Evolutionary conservation across 2,797 vertebrate genomes (phyloP), one percentile per base, ranked within the genome.

Genomic region (Salmo trutta): DNA sequence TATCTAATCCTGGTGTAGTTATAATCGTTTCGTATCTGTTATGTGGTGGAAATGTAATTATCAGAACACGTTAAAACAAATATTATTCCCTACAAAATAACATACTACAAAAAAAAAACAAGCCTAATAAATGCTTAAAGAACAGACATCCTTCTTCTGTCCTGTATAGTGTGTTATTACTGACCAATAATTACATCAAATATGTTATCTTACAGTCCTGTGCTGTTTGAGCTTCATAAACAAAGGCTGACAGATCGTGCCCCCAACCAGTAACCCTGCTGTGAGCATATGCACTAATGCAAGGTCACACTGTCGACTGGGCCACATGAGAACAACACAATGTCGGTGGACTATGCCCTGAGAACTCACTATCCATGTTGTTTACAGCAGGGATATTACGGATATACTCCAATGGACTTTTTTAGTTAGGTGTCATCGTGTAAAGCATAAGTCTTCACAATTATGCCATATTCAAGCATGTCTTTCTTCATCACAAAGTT

Each of bases 281-380:
- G 93, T 91, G 93, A 93, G 92, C 93, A 93, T 93, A 92, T 93
- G 93, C 91, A 93, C 91, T 90, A 91, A 93, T 90, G 89, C 93
- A 93, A 93, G 93, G 93, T 93, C 93, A 93, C 92, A 87, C 90
- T 92, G 89, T 87, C 92, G 88, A 90, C 90, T 10, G 88, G 90
- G 87, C 91, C 91, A 90, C 91, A 92, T 90, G 87, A 92, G 90
- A 89, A 85, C 87, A 91, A 88, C 88, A 91, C 91, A 91, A 81
- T 68, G 69, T 85, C 84, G 82, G 79, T 77, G 81, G 77, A 77
- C 82, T n/a, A 7, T 73, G 53, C 17, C 67, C 29, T 17, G 14
- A 16, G 67, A 69, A 82, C 78, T 81, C 75, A 78, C 79, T 81
- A 85, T 81, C 83, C n/a, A 75, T 3, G 73, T 27, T 36, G 72